A percentile compares a stretch with the other conserved stretches of the same genome.
phyloP scores from a whole-genome alignment of 2,888 invertebrate genomes.

The Crossocerus cetratus region DNA sequence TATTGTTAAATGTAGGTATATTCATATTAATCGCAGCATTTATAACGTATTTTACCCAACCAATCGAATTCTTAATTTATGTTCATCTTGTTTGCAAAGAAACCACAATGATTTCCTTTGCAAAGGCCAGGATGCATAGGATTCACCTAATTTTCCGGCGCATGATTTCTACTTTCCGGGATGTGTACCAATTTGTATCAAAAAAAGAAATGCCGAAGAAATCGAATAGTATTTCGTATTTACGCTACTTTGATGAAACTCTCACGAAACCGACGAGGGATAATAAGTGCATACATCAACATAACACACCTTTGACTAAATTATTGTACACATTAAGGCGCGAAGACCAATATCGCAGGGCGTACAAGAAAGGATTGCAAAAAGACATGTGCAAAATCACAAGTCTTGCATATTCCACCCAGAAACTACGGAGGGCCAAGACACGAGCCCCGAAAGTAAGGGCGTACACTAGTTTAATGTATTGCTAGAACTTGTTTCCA shows the following conservation, averaged over 20 bases:
- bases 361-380: slow-evolving; percentile 29
- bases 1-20: too few species aligned
- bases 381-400: slow-evolving; percentile 36
- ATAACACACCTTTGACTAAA: slow-evolving; percentile 51
- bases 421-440: too few species aligned
- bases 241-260: slow-evolving; percentile 18
- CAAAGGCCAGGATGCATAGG: too few species aligned
- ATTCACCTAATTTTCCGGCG: not conserved
- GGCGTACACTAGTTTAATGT: slow-evolving; percentile 43
- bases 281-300: slow-evolving; percentile 42
- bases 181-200: too few species aligned
- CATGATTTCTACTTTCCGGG: not conserved
- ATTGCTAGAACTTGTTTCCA: slow-evolving; percentile 48
- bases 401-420: too few species aligned
- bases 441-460: slow-evolving; percentile 30
- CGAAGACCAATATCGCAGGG: slow-evolving; percentile 31
- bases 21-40: too few species aligned
- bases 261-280: slow-evolving; percentile 30
- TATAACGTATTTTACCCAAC: too few species aligned
- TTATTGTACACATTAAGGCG: slow-evolving; percentile 48
- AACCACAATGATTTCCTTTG: too few species aligned
- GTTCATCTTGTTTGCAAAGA: too few species aligned
- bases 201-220: too few species aligned
- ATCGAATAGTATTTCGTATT: not conserved
- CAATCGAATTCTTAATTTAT: too few species aligned